phyloP scores from a whole-genome alignment of 2,113 vertebrate species.

The Microtus richardsoni region DNA sequence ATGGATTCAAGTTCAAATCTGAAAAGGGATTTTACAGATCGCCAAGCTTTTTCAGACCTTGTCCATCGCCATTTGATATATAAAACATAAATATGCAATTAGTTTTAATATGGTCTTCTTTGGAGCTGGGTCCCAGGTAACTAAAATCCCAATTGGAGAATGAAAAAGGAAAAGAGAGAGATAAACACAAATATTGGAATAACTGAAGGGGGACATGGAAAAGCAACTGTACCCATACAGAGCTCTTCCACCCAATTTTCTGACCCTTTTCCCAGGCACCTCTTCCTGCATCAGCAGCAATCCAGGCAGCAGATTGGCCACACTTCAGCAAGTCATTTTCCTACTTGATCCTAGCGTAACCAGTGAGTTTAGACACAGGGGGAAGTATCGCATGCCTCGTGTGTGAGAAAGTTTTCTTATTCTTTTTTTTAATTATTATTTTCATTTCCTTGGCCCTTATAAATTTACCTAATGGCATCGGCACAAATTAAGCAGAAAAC shows the following conservation, averaged over 20 bases:
- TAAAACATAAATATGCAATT: background rate
- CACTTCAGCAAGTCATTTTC: constrained; percentile 30
- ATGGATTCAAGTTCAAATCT: constrained; percentile 10
- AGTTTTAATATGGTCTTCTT: background rate
- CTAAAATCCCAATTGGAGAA: background rate
- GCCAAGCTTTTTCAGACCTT: background rate
- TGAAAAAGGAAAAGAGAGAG: background rate
- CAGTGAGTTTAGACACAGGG: background rate
- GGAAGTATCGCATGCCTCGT: background rate
- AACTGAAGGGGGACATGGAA: background rate
- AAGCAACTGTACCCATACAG: background rate
- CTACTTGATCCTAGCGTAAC: background rate
- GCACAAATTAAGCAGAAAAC: constrained; percentile 55
- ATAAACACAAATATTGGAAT: background rate
- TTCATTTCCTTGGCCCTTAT: constrained; percentile 27
- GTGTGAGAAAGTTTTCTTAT: background rate
- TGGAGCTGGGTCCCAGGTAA: background rate
- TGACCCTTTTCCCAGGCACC: background rate
- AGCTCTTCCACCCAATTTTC: background rate
- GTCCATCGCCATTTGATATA: background rate
- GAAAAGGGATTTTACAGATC: background rate
- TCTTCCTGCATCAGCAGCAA: background rate
- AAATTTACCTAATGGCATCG: constrained; percentile 23
- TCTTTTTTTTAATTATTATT: background rate
- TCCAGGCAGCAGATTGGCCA: background rate